Percentiles rank a stretch among this genome's conserved stretches.
These are phyloP conservation scores for Epirrhoe alternata DNA, from an alignment of 2,888 invertebrate species.

Conservation along the genomic window DNA sequence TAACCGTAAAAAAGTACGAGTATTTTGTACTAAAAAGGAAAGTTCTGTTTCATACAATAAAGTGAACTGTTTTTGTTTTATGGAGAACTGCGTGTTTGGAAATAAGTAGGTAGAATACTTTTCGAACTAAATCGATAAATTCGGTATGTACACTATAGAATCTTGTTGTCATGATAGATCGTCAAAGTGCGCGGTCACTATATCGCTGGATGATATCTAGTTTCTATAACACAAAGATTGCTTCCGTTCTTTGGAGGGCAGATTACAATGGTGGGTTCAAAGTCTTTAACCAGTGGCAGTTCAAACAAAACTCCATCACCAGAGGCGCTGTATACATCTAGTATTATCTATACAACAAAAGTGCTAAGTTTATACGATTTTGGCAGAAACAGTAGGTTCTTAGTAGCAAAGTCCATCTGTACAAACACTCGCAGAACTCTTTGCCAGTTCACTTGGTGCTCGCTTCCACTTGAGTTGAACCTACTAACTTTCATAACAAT, in stretches of 20 bases:
- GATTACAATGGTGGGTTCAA: too few species aligned
- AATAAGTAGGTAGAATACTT: constrained; percentile 45
- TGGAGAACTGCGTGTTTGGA: constrained; percentile 39
- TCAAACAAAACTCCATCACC: too few species aligned
- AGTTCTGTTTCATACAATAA: constrained; percentile 39
- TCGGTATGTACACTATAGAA: not conserved
- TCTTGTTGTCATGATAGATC: too few species aligned
- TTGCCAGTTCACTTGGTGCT: constrained; percentile 63
- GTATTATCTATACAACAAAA: too few species aligned
- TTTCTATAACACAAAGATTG: too few species aligned
- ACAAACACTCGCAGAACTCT: constrained; percentile 68
- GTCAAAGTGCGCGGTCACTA: too few species aligned
- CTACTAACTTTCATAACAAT: constrained; percentile 50
- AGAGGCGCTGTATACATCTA: not conserved
- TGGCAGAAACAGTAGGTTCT: not conserved
- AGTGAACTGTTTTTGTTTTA: constrained; percentile 40
- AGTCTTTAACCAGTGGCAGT: too few species aligned
- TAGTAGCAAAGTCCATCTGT: constrained; percentile 55
- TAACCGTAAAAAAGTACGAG: constrained; percentile 40
- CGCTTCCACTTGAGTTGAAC: constrained; percentile 60
- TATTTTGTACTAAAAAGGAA: constrained; percentile 40
- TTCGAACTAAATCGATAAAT: constrained; percentile 57
- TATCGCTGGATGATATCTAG: too few species aligned
- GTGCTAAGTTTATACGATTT: not conserved
- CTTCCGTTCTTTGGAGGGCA: too few species aligned